Base-by-base conservation (phyloP, 2,888 invertebrate species). In the Arctia plantaginis region DNA sequence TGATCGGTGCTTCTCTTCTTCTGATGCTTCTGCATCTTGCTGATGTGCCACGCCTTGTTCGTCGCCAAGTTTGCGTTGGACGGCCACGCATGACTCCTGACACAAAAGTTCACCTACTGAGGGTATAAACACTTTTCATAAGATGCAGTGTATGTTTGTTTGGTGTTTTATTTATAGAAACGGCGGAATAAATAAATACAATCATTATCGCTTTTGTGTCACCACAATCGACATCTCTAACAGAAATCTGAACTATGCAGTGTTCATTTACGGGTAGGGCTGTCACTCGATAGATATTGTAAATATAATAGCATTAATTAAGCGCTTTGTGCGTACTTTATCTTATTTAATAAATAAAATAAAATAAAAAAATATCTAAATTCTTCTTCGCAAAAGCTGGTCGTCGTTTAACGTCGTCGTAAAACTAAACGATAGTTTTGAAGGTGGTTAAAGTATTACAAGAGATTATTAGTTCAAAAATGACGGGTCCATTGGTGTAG, bases 231-330 rank as follows among this genome's bases (percentile, higher is more conserved):
- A n/a, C 33, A 35, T 27, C 41, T 69, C 30, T 23, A 39, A 62
- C 69, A 41, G 69, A 69, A 69, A 69, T 30, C 30, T 39, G 69
- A 69, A 62, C 59, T 69, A 41, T 62, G 20, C 39, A 12, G 23
- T 51, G 35, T 8, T 69, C 69, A 69, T 51, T 35, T 18, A 62
- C 10, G 1, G 39, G 20, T 69, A 69, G 69, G 69, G 69, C 30
- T 69, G 69, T 30, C 69, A 62, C 59, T 15, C 3, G 13, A 30
- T 18, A 13, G 30, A 15, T 23, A 41, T 47, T 20, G 20, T 27
- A 51, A 8, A 51, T 23, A 1, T 23, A 10, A 51, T 7, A 13
- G 13, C 44, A 44, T 13, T 1, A 44, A 44, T 44, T 44, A 44
- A 13, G 44, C 13, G 44, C 13, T 13, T 44, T 44, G 10, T 44